phyloP scores from a whole-genome alignment of 2,113 vertebrate species.

The Dermatemys mawii region DNA sequence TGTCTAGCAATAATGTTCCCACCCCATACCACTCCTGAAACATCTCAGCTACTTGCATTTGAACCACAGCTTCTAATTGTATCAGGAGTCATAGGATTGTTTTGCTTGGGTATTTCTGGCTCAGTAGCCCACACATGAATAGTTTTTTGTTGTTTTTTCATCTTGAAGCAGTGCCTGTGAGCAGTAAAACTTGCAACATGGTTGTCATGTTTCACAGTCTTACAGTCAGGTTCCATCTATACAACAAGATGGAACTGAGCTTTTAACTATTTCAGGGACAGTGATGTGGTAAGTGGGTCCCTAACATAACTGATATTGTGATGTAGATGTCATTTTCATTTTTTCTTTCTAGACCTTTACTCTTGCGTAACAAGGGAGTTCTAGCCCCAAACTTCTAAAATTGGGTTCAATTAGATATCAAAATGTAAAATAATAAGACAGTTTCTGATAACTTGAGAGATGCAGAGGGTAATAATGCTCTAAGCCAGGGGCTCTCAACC shows the following conservation, averaged over 20 bases:
- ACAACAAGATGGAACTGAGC: not conserved
- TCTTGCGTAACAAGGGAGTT: not conserved
- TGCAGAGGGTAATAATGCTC: not conserved
- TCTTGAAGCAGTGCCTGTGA: not conserved
- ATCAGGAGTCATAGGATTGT: not conserved
- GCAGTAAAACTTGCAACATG: not conserved
- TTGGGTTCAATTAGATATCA: not conserved
- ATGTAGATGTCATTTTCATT: not conserved
- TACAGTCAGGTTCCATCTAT: not conserved
- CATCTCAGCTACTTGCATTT: not conserved
- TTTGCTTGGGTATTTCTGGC: not conserved
- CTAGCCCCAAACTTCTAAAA: not conserved
- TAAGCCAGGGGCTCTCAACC: too few species aligned
- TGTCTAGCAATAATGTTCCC: not conserved
- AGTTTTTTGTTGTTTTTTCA: not conserved
- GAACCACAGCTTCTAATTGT: accelerated
- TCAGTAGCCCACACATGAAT: not conserved
- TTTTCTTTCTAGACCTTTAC: not conserved
- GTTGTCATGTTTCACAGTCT: not conserved
- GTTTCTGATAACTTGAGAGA: not conserved
- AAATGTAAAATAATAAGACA: not conserved
- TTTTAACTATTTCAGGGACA: not conserved
- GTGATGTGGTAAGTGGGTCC: not conserved
- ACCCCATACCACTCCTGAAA: not conserved
- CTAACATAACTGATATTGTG: not conserved